phyloP scores from a whole-genome alignment of 2,113 vertebrate genomes.

The Rattus norvegicus region GRCr8 NC_086027.1:58883501-58884000 shows the following conservation, averaged over 20 bases:
- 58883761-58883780: not conserved
- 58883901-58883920: not conserved
- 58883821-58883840: not conserved
- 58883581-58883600: not conserved
- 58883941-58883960: not conserved
- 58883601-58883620: not conserved
- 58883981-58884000: not conserved
- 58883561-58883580: not conserved
- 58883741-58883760: not conserved
- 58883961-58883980: not conserved
- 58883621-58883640: not conserved
- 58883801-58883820: not conserved
- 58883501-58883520: not conserved
- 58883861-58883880: not conserved
- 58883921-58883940: not conserved
- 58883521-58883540: not conserved
- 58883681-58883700: not conserved
- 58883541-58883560: not conserved
- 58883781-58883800: not conserved
- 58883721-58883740: not conserved
- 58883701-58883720: not conserved
- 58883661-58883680: not conserved
- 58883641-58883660: not conserved
- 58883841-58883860: not conserved
- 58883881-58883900: not conserved